Conservation (phyloP, 2,113 vertebrate species). For the Cromileptes altivelis region DNA sequence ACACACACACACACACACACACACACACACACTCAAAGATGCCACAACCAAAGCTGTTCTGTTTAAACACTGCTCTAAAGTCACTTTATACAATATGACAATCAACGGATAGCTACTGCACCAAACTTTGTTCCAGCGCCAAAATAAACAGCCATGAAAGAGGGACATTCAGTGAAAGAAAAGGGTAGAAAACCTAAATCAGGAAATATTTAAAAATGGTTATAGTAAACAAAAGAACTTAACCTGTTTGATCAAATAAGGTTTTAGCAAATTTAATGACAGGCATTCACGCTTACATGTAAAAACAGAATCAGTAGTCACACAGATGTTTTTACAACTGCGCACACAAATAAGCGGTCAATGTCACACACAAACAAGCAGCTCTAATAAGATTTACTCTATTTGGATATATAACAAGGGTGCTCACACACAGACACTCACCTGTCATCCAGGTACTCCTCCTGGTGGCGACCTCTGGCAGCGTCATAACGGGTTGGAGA, state of each 20-base stretch:
- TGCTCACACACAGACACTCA: slow-evolving; percentile 56
- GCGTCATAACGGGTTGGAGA: slow-evolving; percentile 94
- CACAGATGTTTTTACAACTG: background rate
- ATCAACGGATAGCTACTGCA: slow-evolving; percentile 15
- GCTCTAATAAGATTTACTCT: background rate
- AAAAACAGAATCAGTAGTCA: slow-evolving; percentile 9
- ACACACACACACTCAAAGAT: slow-evolving; percentile 29
- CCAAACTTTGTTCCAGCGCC: slow-evolving; percentile 2
- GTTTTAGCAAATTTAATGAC: slow-evolving; percentile 2
- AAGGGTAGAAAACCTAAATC: background rate
- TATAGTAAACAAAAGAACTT: background rate
- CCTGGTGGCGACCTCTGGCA: slow-evolving; percentile 84
- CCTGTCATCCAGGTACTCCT: slow-evolving; percentile 85
- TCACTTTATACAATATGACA: slow-evolving; percentile 8
- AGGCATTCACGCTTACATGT: background rate
- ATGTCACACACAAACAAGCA: background rate
- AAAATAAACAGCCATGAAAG: slow-evolving; percentile 19
- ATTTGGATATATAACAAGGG: background rate
- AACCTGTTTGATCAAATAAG: slow-evolving; percentile 6
- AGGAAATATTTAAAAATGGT: background rate
- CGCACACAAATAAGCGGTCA: background rate
- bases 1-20: too few species aligned
- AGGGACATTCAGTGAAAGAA: background rate
- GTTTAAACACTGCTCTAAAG: slow-evolving; percentile 21
- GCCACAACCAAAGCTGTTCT: background rate